phyloP scores from a whole-genome alignment of 2,113 vertebrate species.

The Galbula dea region DNA sequence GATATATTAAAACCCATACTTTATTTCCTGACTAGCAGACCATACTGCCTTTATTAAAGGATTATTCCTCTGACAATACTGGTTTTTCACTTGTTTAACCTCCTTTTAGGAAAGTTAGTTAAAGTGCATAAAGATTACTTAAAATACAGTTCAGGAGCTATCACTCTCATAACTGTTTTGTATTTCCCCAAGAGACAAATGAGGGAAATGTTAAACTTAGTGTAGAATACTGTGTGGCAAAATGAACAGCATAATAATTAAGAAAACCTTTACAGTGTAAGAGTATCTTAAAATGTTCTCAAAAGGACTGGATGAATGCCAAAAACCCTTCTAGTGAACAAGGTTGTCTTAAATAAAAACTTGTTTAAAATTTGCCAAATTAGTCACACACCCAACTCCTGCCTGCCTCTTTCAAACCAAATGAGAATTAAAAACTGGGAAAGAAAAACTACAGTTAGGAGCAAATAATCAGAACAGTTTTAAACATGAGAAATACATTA shows the following conservation, averaged over 20 bases:
- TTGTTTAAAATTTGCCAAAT: neutral
- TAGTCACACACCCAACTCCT: neutral
- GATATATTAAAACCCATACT: neutral
- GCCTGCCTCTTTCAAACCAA: neutral
- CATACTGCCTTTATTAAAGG: constrained; percentile 21
- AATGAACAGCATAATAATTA: neutral
- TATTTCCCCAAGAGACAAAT: neutral
- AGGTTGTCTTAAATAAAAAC: neutral
- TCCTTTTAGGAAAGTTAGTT: constrained; percentile 2
- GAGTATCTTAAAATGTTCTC: neutral
- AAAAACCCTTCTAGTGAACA: neutral
- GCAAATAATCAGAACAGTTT: neutral
- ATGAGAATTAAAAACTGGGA: neutral
- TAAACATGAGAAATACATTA: neutral
- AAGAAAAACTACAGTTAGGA: neutral
- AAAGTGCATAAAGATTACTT: neutral
- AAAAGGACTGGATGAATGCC: neutral
- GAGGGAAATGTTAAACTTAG: neutral
- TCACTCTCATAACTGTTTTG: neutral
- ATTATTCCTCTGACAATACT: neutral
- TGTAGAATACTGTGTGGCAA: neutral
- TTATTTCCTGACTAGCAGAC: constrained; percentile 1
- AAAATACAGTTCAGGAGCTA: neutral
- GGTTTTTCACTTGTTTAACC: neutral
- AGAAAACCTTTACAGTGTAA: neutral